Evolutionary conservation across 2,888 invertebrate species (phyloP).

Genomic region (Eupeodes latifasciatus): DNA sequence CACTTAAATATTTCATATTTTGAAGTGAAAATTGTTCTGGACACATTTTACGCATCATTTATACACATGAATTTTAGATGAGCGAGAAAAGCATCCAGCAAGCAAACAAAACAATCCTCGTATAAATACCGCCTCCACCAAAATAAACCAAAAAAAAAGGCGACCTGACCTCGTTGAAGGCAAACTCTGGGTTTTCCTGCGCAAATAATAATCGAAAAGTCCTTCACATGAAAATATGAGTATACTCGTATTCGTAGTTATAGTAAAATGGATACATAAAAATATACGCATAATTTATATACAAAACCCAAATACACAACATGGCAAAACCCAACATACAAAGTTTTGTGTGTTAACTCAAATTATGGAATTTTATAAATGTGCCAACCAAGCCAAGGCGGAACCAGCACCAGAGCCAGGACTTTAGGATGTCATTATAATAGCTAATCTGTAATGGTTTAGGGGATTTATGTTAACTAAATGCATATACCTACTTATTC

Average conservation of each 20-base stretch:
- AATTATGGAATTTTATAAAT: constrained; percentile 65
- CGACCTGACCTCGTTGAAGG: constrained; percentile 26
- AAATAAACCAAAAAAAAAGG: neutral
- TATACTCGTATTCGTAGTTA: neutral
- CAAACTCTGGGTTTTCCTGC: constrained; percentile 14
- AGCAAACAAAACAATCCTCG: neutral
- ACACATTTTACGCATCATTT: neutral
- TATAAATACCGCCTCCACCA: neutral
- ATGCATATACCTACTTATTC: neutral
- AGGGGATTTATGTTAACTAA: constrained; percentile 19
- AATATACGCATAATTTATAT: constrained; percentile 39
- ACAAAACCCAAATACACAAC: constrained; percentile 5
- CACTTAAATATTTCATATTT: neutral
- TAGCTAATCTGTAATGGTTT: constrained; percentile 41
- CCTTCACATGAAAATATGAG: constrained; percentile 32
- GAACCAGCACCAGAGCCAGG: constrained; percentile 24
- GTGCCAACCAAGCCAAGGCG: constrained; percentile 21
- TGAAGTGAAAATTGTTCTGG: neutral
- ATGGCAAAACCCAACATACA: neutral
- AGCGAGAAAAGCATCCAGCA: neutral
- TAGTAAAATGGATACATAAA: neutral
- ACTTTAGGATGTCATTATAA: constrained; percentile 43
- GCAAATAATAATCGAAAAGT: constrained; percentile 26
- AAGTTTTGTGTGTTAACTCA: constrained; percentile 19
- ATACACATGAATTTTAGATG: neutral